Percentiles rank a stretch among this genome's conserved stretches.
phyloP scores from a whole-genome alignment of 2,113 vertebrate species.

The Prolemur simus region DNA sequence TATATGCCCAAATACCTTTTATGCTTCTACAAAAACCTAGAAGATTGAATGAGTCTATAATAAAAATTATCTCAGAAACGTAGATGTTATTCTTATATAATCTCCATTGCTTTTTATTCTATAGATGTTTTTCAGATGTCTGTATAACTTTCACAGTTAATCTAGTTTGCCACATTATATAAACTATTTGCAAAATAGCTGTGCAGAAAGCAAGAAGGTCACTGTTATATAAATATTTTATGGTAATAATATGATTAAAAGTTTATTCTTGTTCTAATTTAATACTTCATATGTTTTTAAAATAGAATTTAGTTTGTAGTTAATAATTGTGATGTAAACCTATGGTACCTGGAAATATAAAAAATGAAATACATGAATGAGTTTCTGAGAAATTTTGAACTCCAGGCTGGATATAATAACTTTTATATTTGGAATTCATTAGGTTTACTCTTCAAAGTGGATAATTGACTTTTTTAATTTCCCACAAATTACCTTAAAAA shows the following conservation, averaged over 20 bases:
- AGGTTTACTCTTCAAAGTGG: constrained; percentile 26
- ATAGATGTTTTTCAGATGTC: neutral
- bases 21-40: constrained; percentile 46
- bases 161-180: neutral
- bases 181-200: constrained; percentile 46
- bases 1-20: neutral
- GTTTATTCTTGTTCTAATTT: constrained; percentile 27
- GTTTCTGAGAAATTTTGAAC: constrained; percentile 57
- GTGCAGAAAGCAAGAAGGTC: constrained; percentile 4
- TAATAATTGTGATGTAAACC: neutral
- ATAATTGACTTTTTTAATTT: constrained; percentile 8
- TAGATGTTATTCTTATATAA: neutral
- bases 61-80: constrained; percentile 53
- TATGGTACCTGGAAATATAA: constrained; percentile 26
- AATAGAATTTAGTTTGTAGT: neutral
- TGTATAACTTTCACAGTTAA: constrained; percentile 56
- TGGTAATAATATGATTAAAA: neutral
- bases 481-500: constrained; percentile 26
- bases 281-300: constrained; percentile 47
- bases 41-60: constrained; percentile 63
- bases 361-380: constrained; percentile 16
- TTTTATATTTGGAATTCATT: constrained; percentile 44
- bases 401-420: neutral
- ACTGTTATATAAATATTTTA: constrained; percentile 29
- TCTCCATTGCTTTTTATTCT: constrained; percentile 26